Base-by-base conservation (phyloP, 2,797 vertebrate genomes). In the Ceyx erithaca region DNA sequence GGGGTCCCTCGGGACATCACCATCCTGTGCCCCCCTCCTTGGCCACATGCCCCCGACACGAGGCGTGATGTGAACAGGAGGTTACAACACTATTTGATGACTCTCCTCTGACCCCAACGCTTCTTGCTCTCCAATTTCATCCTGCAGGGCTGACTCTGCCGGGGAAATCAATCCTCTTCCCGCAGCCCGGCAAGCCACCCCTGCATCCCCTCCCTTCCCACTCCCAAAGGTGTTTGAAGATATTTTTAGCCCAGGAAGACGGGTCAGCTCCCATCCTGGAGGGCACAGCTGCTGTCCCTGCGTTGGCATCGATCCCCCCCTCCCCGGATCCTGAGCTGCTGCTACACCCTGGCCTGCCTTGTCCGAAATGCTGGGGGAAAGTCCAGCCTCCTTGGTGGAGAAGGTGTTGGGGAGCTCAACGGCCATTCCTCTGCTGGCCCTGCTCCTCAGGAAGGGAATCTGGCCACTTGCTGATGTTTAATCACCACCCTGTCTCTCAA, bases 181-280 rank as follows among this genome's bases (percentile, higher is more conserved):
- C 2, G 2, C 48, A 46, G 63, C 35, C 58, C 1, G 0, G n/a
- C 61, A 26, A 54, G 45, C 43, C 4, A 2, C n/a, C 91, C 57
- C 45, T 46, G 2, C 4, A 1, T 22, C 31, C 66, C 35, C 59
- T 35, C 46, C 58, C 35, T 31, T 11, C 35, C 26, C 1, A 4
- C 18, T 79, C 76, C 92, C 90, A 26, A 43, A 51, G 89, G 82
- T 61, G 33, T 28, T 79, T 6, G 45, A 85, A 58, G 90, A 26
- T 94, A 95, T 96, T 93, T 96, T 92, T 85, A 92, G 75, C 84
- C 43, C 15, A 1, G 87, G 72, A 82, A 94, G 62, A 37, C 0
- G 28, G 25, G 16, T 63, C 67, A 26, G 40, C 43, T 71, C 85
- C 68, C 2, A 1, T 25, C 49, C 68, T 25, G 76, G 72, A 77